Conservation (phyloP, 1,140 invertebrate genomes). For the Diabrotica undecimpunctata region DNA sequence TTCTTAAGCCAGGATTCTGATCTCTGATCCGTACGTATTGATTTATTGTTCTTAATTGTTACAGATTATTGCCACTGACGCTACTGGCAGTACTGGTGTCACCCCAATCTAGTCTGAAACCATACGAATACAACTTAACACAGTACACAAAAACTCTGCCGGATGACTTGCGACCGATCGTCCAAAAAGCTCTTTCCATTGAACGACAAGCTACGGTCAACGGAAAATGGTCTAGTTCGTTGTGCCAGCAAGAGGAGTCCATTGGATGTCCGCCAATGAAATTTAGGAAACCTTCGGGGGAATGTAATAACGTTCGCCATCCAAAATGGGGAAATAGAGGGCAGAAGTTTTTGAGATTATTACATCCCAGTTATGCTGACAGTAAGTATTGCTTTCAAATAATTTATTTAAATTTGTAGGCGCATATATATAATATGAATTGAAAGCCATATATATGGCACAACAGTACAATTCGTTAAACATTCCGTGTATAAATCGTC, state of each 20-base stretch:
- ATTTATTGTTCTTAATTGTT: background rate
- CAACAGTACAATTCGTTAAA: too few relatives aligned
- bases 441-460: background rate
- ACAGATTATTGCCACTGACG: background rate
- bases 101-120: constrained; percentile 15
- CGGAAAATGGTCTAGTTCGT: constrained; percentile 11
- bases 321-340: constrained; percentile 84
- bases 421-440: background rate
- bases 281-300: constrained; percentile 78
- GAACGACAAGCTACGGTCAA: constrained; percentile 24
- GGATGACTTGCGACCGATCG: constrained; percentile 33
- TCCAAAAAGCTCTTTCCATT: constrained; percentile 31
- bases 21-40: too few relatives aligned
- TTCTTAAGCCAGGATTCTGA: too few relatives aligned
- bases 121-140: constrained; percentile 32
- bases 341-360: constrained; percentile 74
- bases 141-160: constrained; percentile 37
- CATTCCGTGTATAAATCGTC: too few relatives aligned
- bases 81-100: background rate
- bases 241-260: constrained; percentile 20
- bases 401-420: too few relatives aligned
- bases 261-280: constrained; percentile 66
- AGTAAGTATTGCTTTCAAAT: constrained; percentile 54
- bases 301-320: constrained; percentile 93
- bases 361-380: constrained; percentile 80